phyloP scores from a whole-genome alignment of 2,797 vertebrate species.

The Clarias platycephalus region DNA sequence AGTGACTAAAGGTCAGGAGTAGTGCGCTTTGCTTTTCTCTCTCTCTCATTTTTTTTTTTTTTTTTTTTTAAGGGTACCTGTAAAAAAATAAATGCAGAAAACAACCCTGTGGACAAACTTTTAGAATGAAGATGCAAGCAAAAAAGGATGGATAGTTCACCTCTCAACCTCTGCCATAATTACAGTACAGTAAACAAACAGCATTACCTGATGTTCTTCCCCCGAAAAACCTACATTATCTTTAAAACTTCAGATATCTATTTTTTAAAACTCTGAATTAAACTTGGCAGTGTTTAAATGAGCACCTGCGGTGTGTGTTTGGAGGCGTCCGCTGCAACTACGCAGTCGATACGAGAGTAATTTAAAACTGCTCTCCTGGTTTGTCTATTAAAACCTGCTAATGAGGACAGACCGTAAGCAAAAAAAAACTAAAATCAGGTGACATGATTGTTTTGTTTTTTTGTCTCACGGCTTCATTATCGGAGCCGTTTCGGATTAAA shows the following conservation, averaged over 20 bases:
- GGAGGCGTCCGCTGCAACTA: background rate
- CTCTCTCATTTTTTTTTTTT: slow-evolving; percentile 1
- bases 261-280: background rate
- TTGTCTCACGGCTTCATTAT: background rate
- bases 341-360: background rate
- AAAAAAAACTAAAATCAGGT: background rate
- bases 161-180: background rate
- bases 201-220: too few species aligned
- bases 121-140: background rate
- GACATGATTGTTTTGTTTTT: background rate
- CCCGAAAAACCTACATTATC: background rate
- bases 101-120: background rate
- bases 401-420: background rate
- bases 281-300: background rate
- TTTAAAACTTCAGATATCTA: too few species aligned
- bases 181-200: background rate
- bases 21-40: slow-evolving; percentile 2
- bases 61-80: background rate
- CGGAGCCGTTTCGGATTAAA: background rate
- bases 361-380: background rate
- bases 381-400: background rate
- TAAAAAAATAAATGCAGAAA: background rate
- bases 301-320: background rate
- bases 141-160: background rate
- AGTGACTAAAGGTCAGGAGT: slow-evolving; percentile 45